Base-by-base conservation (phyloP, 1,140 invertebrate genomes). In the Pentalonia nigronervosa region DNA sequence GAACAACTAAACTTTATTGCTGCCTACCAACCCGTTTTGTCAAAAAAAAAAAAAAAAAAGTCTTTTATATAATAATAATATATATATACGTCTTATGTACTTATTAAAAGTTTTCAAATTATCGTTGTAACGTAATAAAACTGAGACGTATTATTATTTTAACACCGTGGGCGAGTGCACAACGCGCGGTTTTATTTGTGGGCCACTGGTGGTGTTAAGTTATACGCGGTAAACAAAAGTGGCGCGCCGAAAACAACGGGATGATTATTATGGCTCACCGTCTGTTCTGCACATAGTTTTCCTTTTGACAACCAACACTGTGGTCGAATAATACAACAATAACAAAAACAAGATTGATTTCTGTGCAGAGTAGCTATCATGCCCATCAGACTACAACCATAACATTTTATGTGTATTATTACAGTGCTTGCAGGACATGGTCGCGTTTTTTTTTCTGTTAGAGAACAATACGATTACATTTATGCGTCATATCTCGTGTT, bases 41-140 rank as follows among this genome's bases (percentile, higher is more conserved):
- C 67, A 50, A 48, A 48, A 91, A 67, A 14, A 91, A 41, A 41
- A 41, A 41, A 41, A 41, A 41, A 41, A 41, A 41, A 41, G 4
- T 45, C 60, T 91, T 60, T 91, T 67, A 88, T 88, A 34, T 21
- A 88, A 41, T 41, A 41, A 41, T 41, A 41, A 41, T 41, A 41
- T 41, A 41, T 41, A 88, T 88, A 50, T 34, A 88, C 47, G 86
- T 34, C 17, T 91, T 34, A 76, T n/a, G n/a, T 20, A 45, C 60
- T 81, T 47, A 48, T 76, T 30, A 91, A 91, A 91, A 91, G 90
- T 91, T 91, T 91, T 67, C 60, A 91, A 81, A 76, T 48, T 81
- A 91, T 91, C 90, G 60, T 48, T 81, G 45, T 47, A 41, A 47
- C 30, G 30, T 67, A 47, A 91, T 76, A 91, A 47, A 45, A 91